These are phyloP conservation scores for Tetrapedia diversipes DNA, from an alignment of 2,888 invertebrate genomes.

Conservation along the genomic window DNA sequence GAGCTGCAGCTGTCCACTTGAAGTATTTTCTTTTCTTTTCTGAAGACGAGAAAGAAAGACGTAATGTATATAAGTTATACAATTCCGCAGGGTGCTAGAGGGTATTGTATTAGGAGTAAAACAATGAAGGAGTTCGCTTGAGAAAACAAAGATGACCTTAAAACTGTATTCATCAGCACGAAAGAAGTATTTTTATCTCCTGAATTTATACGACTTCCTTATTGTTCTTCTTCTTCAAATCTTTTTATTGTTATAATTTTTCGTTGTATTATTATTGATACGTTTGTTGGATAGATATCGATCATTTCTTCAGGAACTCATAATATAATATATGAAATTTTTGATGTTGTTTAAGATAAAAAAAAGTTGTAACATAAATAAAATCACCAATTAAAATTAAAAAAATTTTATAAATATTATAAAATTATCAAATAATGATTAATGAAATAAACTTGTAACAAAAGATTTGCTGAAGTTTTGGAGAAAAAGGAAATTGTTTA, in stretches of 20 bases:
- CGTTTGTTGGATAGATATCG: too few species aligned
- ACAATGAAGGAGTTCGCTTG: neutral
- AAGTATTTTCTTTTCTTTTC: neutral
- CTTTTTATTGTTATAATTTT: neutral
- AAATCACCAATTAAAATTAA: too few species aligned
- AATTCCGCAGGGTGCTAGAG: neutral
- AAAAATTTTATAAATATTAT: too few species aligned
- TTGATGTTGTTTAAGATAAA: too few species aligned
- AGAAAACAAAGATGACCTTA: constrained; percentile 3
- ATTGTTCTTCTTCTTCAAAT: neutral
- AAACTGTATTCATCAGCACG: neutral
- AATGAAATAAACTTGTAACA: too few species aligned
- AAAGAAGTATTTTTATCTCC: constrained; percentile 1
- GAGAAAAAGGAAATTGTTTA: too few species aligned
- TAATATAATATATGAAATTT: too few species aligned
- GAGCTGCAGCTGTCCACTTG: neutral
- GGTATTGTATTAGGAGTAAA: constrained; percentile 1
- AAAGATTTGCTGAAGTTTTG: too few species aligned
- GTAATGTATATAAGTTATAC: neutral
- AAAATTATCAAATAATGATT: too few species aligned
- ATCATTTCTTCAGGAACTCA: too few species aligned
- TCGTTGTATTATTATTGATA: neutral
- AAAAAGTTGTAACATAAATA: too few species aligned
- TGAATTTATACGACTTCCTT: neutral
- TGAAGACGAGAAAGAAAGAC: neutral